A percentile compares a stretch with the other conserved stretches of the same genome.
These are phyloP conservation scores for Sebastes melanostomus DNA, from an alignment of 2,797 vertebrate species.

Conservation along the genomic window DNA sequence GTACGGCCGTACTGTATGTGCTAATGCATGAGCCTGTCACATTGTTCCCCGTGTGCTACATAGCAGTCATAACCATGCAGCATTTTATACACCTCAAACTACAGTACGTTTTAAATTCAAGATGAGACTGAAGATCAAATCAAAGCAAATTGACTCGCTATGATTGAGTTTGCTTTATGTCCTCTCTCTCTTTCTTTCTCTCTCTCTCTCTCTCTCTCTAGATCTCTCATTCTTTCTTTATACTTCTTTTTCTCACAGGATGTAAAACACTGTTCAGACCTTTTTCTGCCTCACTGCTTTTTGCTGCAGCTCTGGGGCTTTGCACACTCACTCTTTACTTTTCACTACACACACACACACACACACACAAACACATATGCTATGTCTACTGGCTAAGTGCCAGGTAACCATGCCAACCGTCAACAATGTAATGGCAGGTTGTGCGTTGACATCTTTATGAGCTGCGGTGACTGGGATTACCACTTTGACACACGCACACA, in stretches of 20 bases:
- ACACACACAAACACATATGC: not conserved
- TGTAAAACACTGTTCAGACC: slow-evolving; percentile 54
- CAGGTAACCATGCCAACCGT: slow-evolving; percentile 63
- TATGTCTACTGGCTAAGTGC: slow-evolving; percentile 47
- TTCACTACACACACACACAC: slow-evolving; percentile 9
- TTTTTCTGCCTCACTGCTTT: slow-evolving; percentile 35
- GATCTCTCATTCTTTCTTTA: not conserved
- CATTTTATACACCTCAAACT: slow-evolving; percentile 35
- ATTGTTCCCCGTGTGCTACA: not conserved
- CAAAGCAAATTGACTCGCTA: slow-evolving; percentile 57
- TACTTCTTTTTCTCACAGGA: slow-evolving; percentile 5
- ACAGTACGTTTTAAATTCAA: slow-evolving; percentile 44
- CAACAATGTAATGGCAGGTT: slow-evolving; percentile 54
- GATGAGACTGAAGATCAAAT: slow-evolving; percentile 57
- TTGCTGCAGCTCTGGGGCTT: slow-evolving; percentile 26
- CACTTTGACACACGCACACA: not conserved
- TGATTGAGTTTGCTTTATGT: slow-evolving; percentile 61
- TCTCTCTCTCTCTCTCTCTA: not conserved
- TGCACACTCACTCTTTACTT: slow-evolving; percentile 53
- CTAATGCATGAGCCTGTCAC: not conserved
- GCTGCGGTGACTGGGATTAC: slow-evolving; percentile 44
- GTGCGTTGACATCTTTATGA: slow-evolving; percentile 65
- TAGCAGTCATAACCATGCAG: not conserved
- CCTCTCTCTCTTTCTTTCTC: not conserved
- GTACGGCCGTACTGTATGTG: not conserved